Evolutionary conservation across 2,888 invertebrate species (phyloP).

Genomic region (Melanotus villosus): DNA sequence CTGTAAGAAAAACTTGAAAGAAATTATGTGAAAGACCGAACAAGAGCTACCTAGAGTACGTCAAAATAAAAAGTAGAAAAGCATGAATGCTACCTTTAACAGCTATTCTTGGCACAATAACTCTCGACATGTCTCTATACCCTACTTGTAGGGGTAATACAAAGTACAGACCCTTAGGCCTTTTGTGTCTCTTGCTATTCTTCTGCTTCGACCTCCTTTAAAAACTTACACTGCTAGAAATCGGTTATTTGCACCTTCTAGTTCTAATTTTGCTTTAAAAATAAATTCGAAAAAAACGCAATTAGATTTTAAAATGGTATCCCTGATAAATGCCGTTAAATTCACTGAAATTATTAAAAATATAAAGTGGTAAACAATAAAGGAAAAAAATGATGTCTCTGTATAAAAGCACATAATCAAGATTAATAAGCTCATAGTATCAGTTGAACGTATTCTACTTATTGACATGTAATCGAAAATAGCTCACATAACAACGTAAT

Average conservation of each 20-base stretch:
- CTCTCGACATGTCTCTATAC: slow-evolving; percentile 35
- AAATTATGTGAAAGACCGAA: slow-evolving; percentile 1
- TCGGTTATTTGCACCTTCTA: neutral
- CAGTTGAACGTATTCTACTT: neutral
- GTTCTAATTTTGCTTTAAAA: no score
- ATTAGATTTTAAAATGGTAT: no score
- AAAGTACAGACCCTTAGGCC: slow-evolving; percentile 19
- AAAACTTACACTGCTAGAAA: neutral
- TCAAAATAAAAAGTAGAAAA: slow-evolving; percentile 19
- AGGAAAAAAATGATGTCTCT: no score
- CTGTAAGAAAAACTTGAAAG: no score
- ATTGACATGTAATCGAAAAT: neutral
- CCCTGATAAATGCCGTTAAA: no score
- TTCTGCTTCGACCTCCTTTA: neutral
- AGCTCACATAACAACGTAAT: neutral
- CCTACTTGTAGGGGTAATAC: slow-evolving; percentile 21
- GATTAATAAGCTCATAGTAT: slow-evolving; percentile 17
- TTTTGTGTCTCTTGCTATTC: slow-evolving; percentile 1
- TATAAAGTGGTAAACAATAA: no score
- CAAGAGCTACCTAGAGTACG: neutral
- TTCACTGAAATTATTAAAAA: no score
- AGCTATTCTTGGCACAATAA: slow-evolving; percentile 36
- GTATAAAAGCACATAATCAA: neutral
- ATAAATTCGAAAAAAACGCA: no score
- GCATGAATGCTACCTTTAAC: slow-evolving; percentile 21